phyloP scores from a whole-genome alignment of 2,888 invertebrate species.

The Drosophila prostipennis region DNA sequence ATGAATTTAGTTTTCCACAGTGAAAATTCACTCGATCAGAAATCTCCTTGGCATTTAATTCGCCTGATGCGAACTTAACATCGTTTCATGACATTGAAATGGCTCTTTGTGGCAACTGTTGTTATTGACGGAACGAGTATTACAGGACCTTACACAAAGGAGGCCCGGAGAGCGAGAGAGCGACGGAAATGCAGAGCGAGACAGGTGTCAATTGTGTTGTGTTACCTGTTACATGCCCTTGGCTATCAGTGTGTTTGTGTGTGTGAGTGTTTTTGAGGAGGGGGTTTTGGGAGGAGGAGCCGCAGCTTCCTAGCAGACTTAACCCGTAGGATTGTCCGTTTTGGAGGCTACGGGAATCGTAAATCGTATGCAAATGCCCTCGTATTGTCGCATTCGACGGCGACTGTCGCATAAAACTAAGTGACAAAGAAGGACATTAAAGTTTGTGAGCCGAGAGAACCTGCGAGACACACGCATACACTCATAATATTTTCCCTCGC shows the following conservation, averaged over 20 bases:
- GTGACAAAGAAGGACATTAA: slow-evolving; percentile 53
- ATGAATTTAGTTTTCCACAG: too few species aligned
- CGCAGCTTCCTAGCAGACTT: slow-evolving; percentile 23
- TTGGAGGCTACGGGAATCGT: slow-evolving; percentile 38
- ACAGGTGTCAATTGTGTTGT: slow-evolving; percentile 41
- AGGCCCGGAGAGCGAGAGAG: slow-evolving; percentile 12
- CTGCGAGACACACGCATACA: slow-evolving; percentile 29
- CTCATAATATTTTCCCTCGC: slow-evolving; percentile 64
- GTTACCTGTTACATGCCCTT: slow-evolving; percentile 54
- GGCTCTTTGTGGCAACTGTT: slow-evolving; percentile 44
- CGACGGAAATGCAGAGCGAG: slow-evolving; percentile 27
- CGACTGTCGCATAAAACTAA: slow-evolving; percentile 43
- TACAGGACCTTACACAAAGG: slow-evolving; percentile 25
- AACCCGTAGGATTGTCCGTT: slow-evolving; percentile 10
- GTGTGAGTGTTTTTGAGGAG: neutral
- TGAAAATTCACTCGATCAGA: neutral
- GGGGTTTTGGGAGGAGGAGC: neutral
- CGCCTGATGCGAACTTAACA: slow-evolving; percentile 64
- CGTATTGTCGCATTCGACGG: slow-evolving; percentile 52
- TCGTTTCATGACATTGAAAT: slow-evolving; percentile 73
- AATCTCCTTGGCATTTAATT: slow-evolving; percentile 8
- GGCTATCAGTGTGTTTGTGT: slow-evolving; percentile 8
- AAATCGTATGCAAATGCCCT: slow-evolving; percentile 55
- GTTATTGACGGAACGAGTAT: slow-evolving; percentile 42
- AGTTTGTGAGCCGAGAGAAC: slow-evolving; percentile 51